Evolutionary conservation across 2,113 vertebrate genomes (phyloP).

Genomic region (Elaphurus davidianus): DNA sequence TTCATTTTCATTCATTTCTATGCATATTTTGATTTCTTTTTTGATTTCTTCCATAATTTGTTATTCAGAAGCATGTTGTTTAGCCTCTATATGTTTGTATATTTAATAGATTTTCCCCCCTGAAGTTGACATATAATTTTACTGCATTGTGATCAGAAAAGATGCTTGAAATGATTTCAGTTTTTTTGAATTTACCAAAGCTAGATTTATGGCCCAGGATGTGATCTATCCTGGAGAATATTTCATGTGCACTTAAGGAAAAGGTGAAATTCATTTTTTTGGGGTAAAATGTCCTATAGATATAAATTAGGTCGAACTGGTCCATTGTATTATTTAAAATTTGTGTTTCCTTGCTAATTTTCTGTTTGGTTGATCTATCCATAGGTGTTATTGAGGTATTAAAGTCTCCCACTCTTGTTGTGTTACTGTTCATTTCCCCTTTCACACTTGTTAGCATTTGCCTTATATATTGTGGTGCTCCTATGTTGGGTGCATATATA

Average conservation of each 20-base stretch:
- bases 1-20: not conserved
- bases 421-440: not conserved
- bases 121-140: not conserved
- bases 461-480: not conserved
- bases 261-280: not conserved
- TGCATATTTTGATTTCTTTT: not conserved
- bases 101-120: not conserved
- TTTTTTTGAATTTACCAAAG: not conserved
- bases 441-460: not conserved
- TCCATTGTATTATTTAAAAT: not conserved
- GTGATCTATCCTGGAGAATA: not conserved
- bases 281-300: not conserved
- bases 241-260: not conserved
- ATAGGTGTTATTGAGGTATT: not conserved
- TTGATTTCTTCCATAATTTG: not conserved
- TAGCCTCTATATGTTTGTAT: not conserved
- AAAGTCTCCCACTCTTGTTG: not conserved
- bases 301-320: not conserved
- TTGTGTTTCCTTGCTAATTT: not conserved
- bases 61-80: not conserved
- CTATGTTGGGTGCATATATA: not conserved
- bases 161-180: not conserved
- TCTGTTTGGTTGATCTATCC: not conserved
- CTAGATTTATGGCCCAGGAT: not conserved
- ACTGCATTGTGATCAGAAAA: not conserved